Conservation (phyloP, 2,888 invertebrate genomes). For the Dinocampus coccinellae region DNA sequence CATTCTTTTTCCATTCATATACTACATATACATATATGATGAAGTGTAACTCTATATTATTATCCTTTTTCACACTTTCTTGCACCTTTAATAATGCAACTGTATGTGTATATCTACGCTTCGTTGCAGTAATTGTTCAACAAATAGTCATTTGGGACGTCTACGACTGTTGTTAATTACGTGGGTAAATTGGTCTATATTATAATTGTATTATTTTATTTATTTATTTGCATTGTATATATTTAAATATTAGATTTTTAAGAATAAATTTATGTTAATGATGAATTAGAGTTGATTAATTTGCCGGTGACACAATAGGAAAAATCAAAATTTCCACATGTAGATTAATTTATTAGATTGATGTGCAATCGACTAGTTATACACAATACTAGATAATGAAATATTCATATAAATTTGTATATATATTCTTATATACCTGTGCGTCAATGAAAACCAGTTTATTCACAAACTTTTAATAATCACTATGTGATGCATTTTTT, state of each 20-base stretch:
- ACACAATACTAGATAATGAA: not conserved
- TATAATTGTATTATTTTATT: not conserved
- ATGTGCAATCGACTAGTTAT: constrained; percentile 13
- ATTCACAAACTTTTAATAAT: not conserved
- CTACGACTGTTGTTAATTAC: not conserved
- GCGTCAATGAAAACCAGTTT: constrained; percentile 24
- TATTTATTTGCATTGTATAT: not conserved
- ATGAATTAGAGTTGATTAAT: too few species aligned
- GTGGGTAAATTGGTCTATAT: not conserved
- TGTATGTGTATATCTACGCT: not conserved
- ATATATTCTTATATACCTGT: not conserved
- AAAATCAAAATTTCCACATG: constrained; percentile 27
- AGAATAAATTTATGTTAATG: constrained; percentile 5
- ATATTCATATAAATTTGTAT: not conserved
- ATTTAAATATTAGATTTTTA: not conserved
- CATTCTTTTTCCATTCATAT: constrained; percentile 37
- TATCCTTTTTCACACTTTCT: constrained; percentile 69
- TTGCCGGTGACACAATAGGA: constrained; percentile 7
- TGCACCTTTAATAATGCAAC: constrained; percentile 55
- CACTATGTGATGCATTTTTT: constrained; percentile 47
- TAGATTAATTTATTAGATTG: constrained; percentile 28
- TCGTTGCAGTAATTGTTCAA: constrained; percentile 13
- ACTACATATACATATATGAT: not conserved
- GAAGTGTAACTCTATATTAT: constrained; percentile 67
- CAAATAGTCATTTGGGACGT: not conserved